Percentiles rank a stretch among this genome's conserved stretches.
Conservation (phyloP, 2,888 invertebrate genomes). For the Isotomurus palustris region DNA sequence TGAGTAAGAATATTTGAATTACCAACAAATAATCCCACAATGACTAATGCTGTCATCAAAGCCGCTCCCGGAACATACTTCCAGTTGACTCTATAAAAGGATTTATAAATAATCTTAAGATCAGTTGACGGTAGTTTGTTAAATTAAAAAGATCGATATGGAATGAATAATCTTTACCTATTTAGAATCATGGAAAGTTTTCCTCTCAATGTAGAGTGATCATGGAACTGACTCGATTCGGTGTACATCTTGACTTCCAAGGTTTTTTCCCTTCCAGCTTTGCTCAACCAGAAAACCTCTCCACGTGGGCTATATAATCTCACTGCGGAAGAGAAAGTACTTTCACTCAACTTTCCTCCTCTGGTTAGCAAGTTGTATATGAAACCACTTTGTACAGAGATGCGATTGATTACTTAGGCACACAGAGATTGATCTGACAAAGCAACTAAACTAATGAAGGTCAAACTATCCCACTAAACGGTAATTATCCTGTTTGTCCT, state of each 20-base stretch:
- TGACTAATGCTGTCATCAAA: slow-evolving; percentile 5
- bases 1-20: neutral
- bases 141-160: neutral
- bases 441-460: too few species aligned
- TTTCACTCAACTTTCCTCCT: too few species aligned
- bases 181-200: slow-evolving; percentile 11
- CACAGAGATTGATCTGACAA: too few species aligned
- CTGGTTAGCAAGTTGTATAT: too few species aligned
- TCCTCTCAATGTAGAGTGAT: slow-evolving; percentile 15
- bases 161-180: slow-evolving; percentile 2
- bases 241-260: neutral
- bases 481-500: too few species aligned
- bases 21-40: slow-evolving; percentile 7
- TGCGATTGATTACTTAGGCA: too few species aligned
- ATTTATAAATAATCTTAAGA: neutral
- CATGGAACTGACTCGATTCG: slow-evolving; percentile 2
- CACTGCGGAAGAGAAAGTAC: too few species aligned
- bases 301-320: too few species aligned
- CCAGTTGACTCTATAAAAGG: slow-evolving; percentile 12
- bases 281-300: too few species aligned
- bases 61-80: slow-evolving; percentile 9
- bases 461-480: too few species aligned
- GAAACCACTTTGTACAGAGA: too few species aligned
- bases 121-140: neutral
- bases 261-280: neutral